Percentiles rank a stretch among this genome's conserved stretches.
These are phyloP conservation scores for Neolamprologus fasciatus DNA, from an alignment of 2,113 vertebrate species.

Conservation along the genomic window DNA sequence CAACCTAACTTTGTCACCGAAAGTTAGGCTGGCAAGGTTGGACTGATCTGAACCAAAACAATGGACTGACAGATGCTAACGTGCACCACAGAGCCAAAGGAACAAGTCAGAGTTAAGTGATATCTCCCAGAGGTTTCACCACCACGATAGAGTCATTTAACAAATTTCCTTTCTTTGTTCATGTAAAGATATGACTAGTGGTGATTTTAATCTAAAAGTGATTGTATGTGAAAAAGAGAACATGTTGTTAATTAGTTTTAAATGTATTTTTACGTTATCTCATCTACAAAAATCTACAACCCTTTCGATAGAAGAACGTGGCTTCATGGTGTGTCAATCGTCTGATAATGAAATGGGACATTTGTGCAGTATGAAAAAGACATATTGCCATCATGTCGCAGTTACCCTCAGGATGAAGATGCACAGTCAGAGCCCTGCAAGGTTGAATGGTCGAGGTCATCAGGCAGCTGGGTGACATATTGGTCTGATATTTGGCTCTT, in stretches of 20 bases:
- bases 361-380: slow-evolving; percentile 17
- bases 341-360: neutral
- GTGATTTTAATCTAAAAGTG: neutral
- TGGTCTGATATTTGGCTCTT: slow-evolving; percentile 46
- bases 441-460: slow-evolving; percentile 63
- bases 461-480: slow-evolving; percentile 66
- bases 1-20: neutral
- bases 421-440: slow-evolving; percentile 71
- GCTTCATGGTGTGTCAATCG: neutral
- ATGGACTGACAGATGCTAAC: neutral
- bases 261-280: neutral
- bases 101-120: neutral
- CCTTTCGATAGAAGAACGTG: neutral
- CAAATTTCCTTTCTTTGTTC: neutral
- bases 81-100: neutral
- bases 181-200: neutral
- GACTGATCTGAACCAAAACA: neutral
- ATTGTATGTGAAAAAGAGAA: neutral
- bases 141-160: neutral
- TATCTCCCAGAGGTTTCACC: neutral
- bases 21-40: neutral
- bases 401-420: slow-evolving; percentile 34
- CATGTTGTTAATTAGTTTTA: neutral
- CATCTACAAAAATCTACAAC: neutral
- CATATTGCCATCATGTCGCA: slow-evolving; percentile 18